These are phyloP conservation scores for sheep (Ovis aries) DNA, from an alignment of 2,113 vertebrate species.

Conservation along the genomic window DNA sequence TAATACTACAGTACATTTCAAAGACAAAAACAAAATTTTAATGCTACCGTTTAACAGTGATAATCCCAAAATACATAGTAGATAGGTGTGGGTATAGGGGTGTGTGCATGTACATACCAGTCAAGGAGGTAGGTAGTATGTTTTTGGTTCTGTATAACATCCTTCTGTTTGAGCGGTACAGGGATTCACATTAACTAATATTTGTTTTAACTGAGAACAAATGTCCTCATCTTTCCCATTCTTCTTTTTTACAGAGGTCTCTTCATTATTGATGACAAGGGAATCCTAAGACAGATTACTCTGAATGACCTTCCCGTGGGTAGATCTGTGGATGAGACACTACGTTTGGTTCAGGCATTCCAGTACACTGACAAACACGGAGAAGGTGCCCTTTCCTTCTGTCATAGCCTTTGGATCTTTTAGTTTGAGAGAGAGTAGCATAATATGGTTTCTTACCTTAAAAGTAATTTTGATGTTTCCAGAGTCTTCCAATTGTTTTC, in stretches of 20 bases:
- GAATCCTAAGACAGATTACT: constrained; percentile 93
- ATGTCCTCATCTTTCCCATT: not conserved
- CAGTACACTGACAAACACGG: constrained; percentile 97
- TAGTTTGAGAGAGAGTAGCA: not conserved
- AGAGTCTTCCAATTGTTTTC: not conserved
- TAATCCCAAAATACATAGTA: not conserved
- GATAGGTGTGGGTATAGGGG: not conserved
- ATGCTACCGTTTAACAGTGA: not conserved
- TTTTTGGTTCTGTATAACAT: not conserved
- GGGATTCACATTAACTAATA: not conserved
- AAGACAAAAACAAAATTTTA: constrained; percentile 11
- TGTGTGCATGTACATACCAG: not conserved
- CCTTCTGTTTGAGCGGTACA: not conserved
- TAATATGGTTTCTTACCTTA: constrained; percentile 18
- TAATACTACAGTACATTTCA: not conserved
- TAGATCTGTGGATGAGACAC: constrained; percentile 95
- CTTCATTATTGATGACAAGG: constrained; percentile 96
- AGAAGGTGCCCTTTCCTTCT: constrained; percentile 84
- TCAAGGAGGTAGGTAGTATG: not conserved
- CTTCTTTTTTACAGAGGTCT: constrained; percentile 86
- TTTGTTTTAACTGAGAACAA: constrained; percentile 4
- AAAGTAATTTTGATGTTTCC: constrained; percentile 26
- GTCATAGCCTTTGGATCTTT: not conserved
- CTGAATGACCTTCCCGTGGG: constrained; percentile 98
- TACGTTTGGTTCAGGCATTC: constrained; percentile 96